Percentiles rank a stretch among this genome's conserved stretches.
Evolutionary conservation across 92 coral and sea anemone species (phyloP).

Genomic region (Parazoanthus darwini): DNA sequence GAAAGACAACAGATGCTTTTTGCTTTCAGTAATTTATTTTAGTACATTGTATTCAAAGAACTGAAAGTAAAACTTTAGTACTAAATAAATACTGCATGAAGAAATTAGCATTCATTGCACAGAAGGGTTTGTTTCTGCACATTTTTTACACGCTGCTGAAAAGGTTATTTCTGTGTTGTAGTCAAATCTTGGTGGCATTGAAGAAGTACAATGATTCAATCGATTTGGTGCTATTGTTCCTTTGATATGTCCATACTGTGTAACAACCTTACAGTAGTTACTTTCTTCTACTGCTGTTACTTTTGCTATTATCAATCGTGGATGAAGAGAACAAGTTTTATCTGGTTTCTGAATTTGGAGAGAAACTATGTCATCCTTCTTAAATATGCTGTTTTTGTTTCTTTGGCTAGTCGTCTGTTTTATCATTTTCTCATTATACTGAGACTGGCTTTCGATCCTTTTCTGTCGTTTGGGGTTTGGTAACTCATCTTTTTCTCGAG

Average conservation of each 20-base stretch:
- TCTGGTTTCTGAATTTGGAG: neutral
- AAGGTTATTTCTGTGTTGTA: slow-evolving; percentile 6
- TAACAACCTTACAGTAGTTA: neutral
- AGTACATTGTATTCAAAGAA: no score
- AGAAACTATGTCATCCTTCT: neutral
- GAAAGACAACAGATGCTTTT: slow-evolving; percentile 5
- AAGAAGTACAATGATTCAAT: slow-evolving; percentile 10
- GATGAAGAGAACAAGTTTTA: neutral
- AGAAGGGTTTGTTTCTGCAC: slow-evolving; percentile 5
- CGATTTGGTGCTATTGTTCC: neutral
- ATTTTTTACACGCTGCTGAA: slow-evolving; percentile 3
- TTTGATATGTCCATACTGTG: neutral
- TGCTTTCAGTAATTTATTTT: neutral
- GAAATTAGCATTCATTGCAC: no score
- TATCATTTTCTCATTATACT: slow-evolving; percentile 7
- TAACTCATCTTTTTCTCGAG: neutral
- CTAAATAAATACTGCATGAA: no score
- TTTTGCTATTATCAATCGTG: neutral
- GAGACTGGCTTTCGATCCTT: neutral
- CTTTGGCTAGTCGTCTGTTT: neutral
- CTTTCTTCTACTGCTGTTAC: slow-evolving; percentile 2
- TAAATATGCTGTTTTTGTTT: neutral
- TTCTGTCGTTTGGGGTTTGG: slow-evolving; percentile 6
- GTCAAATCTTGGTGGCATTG: neutral
- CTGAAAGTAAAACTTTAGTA: no score